These are phyloP conservation scores for Brachystomella parvula DNA, from an alignment of 1,140 invertebrate genomes.

Conservation along the genomic window DNA sequence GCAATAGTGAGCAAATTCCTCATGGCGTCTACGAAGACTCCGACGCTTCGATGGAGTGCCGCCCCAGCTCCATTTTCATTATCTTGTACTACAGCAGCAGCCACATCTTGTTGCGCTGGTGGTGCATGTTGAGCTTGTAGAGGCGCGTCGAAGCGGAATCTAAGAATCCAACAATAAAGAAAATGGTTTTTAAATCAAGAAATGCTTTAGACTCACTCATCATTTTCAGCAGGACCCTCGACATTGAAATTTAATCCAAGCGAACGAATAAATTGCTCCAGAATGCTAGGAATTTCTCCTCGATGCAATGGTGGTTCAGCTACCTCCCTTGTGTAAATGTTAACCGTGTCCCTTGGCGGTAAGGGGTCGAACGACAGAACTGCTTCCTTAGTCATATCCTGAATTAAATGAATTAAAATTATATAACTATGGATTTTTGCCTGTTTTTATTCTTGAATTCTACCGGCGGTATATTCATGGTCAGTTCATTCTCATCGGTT, in stretches of 20 bases:
- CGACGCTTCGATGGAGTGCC: conserved; percentile 56
- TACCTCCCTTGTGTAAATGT: conserved; percentile 53
- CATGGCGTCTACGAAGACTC: conserved; percentile 61
- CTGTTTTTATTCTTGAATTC: conserved; percentile 10
- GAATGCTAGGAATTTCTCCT: conserved; percentile 32
- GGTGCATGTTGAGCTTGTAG: conserved; percentile 4
- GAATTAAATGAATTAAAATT: conserved; percentile 30
- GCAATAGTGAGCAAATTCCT: conserved; percentile 61
- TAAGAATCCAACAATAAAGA: conserved; percentile 23
- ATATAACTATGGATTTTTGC: not conserved
- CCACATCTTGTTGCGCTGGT: not conserved
- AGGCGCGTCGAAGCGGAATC: not conserved
- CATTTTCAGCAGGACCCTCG: conserved; percentile 23
- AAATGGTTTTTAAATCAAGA: not conserved
- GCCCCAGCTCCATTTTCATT: conserved; percentile 35
- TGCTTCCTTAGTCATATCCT: conserved; percentile 51
- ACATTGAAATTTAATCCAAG: conserved; percentile 56
- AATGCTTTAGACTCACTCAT: not conserved
- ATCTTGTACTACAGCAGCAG: conserved; percentile 14
- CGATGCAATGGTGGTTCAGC: conserved; percentile 3
- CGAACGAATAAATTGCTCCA: conserved; percentile 58
- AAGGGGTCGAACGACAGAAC: conserved; percentile 74
- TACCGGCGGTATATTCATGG: conserved; percentile 50
- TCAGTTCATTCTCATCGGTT: conserved; percentile 67
- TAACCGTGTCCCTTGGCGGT: conserved; percentile 65